Evolutionary conservation across 30 jellyfish, hydroid and myxozoan species (phyloP), one percentile per base, ranked within the genome.

Genomic region (Turritopsis rubra): DNA sequence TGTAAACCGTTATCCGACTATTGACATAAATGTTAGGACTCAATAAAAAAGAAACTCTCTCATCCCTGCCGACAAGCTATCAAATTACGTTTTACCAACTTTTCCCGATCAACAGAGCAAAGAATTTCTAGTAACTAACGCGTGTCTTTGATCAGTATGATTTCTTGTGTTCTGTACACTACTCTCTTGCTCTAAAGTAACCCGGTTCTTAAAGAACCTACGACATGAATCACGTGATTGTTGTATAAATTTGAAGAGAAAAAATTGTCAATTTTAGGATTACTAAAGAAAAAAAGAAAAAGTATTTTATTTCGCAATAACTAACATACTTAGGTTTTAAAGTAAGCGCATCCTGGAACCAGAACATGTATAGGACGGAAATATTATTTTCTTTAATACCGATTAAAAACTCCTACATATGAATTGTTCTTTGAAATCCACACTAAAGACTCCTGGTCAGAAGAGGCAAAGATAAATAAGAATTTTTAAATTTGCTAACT

Each of bases 31-130:
- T 24, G 73, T 28, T 65, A 72, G 72, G 21, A 41, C 29, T 52
- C 30, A 65, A 24, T 72, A 82, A 66, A 21, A 71, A 71, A 29
- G 71, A 24, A 23, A 27, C 71, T 82, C 88, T 82, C 68, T 82
- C 75, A 82, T 82, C 52, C 66, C 16, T 71, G 85, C 88, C 88
- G 88, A 66, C 88, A 65, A 78, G 72, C 83, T 65, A 54, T 85
- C 85, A 41, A 28, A 21, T n/a, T 27, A 25, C 7, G 88, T 82
- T 71, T 82, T 71, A 22, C 88, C 73, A 71, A 82, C 52, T 82
- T 82, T 82, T 22, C 88, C 88, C 21, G 22, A 20, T 74, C 30
- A n/a, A 68, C 76, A 23, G 77, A 68, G 28, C 30, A 68, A 19
- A 68, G 77, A 9, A 41, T 5, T 41, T 41, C 60, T 41, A 13